A percentile compares a stretch with the other conserved stretches of the same genome.
phyloP scores from a whole-genome alignment of 2,888 invertebrate genomes.

The Orchesellides sinensis region DNA sequence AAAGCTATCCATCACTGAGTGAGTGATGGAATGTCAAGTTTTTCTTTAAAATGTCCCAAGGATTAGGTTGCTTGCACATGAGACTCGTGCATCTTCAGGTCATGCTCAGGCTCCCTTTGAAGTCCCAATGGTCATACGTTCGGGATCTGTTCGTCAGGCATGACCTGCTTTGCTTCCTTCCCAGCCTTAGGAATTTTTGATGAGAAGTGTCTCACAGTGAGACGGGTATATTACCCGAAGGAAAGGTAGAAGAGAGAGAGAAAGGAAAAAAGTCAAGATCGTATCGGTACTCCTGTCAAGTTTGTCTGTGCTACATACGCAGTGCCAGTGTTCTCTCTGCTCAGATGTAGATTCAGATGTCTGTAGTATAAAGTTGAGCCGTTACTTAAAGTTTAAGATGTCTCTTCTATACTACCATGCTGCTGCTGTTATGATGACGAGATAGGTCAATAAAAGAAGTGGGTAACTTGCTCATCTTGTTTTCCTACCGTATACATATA shows the following conservation, averaged over 20 bases:
- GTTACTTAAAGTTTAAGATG: constrained; percentile 24
- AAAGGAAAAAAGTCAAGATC: background rate
- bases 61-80: constrained; percentile 61
- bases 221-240: constrained; percentile 42
- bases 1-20: constrained; percentile 65
- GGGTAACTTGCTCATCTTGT: constrained; percentile 43
- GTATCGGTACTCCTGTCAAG: background rate
- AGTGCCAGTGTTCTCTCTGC: background rate
- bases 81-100: constrained; percentile 46
- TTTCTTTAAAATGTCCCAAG: constrained; percentile 67
- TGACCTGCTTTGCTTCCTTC: constrained; percentile 54
- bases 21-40: constrained; percentile 68
- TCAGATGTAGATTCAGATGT: too few relatives aligned
- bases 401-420: background rate
- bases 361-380: constrained; percentile 15
- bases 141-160: constrained; percentile 47
- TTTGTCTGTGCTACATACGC: background rate
- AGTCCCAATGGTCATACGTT: constrained; percentile 64
- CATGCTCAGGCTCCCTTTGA: constrained; percentile 31
- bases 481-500: background rate
- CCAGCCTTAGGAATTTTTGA: constrained; percentile 63
- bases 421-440: constrained; percentile 40
- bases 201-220: constrained; percentile 54
- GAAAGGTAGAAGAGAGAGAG: constrained; percentile 22
- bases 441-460: constrained; percentile 51